Conservation (phyloP, 2,888 invertebrate species). For the Nasonovia ribisnigri region DNA sequence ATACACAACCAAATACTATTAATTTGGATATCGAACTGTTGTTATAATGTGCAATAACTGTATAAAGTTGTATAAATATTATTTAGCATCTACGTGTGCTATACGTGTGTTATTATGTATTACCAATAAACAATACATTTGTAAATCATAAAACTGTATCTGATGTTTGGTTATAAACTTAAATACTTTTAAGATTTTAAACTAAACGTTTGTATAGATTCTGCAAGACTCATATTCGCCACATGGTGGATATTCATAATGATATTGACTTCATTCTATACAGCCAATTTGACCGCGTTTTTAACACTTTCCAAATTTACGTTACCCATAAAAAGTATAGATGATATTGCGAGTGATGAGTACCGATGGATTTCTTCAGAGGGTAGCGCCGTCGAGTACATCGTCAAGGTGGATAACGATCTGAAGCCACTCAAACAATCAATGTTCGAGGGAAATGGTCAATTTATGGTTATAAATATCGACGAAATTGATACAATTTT, state of each 20-base stretch:
- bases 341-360: constrained; percentile 77
- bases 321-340: constrained; percentile 79
- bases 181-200: neutral
- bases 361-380: constrained; percentile 80
- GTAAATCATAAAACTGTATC: neutral
- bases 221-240: constrained; percentile 85
- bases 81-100: too few relatives aligned
- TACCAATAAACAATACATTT: neutral
- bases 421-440: constrained; percentile 61
- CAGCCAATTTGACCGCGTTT: constrained; percentile 90
- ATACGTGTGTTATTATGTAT: too few relatives aligned
- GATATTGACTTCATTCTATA: constrained; percentile 89
- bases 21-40: neutral
- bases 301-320: constrained; percentile 88
- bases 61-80: neutral
- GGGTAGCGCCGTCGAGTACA: constrained; percentile 79
- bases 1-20: neutral
- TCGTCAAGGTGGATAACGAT: constrained; percentile 71
- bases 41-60: neutral
- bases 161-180: neutral
- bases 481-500: constrained; percentile 56
- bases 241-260: constrained; percentile 95
- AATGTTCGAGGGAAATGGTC: constrained; percentile 65
- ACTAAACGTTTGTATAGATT: constrained; percentile 75
- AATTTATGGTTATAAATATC: constrained; percentile 63